Evolutionary conservation across 1,140 invertebrate genomes (phyloP).

Genomic region (Phymorhynchus buccinoides): DNA sequence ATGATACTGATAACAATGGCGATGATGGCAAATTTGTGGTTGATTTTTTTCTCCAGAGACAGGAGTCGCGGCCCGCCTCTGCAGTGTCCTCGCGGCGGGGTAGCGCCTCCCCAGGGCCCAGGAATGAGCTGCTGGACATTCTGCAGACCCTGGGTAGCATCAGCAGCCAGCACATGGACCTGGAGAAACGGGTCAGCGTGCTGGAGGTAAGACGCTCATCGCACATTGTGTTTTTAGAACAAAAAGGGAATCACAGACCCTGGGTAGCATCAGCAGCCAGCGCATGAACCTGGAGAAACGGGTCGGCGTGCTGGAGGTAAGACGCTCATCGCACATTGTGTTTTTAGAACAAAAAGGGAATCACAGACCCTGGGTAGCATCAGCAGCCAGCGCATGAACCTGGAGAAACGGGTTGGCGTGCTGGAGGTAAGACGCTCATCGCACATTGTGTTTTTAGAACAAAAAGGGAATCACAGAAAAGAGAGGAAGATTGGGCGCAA

Average conservation of each 20-base stretch:
- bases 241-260: slow-evolving; percentile 36
- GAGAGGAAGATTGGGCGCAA: too few species aligned
- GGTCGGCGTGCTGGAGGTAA: slow-evolving; percentile 59
- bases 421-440: slow-evolving; percentile 57
- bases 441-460: too few species aligned
- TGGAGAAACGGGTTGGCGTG: slow-evolving; percentile 57
- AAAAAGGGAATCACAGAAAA: slow-evolving; percentile 26
- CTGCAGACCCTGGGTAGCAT: slow-evolving; percentile 64
- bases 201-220: slow-evolving; percentile 57
- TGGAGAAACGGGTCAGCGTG: slow-evolving; percentile 57
- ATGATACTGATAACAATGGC: too few species aligned
- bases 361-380: slow-evolving; percentile 58
- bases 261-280: slow-evolving; percentile 56
- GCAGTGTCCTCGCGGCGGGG: slow-evolving; percentile 44
- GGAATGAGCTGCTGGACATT: slow-evolving; percentile 57
- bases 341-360: too few species aligned
- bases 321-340: too few species aligned
- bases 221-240: too few species aligned
- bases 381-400: slow-evolving; percentile 49
- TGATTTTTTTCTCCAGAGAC: neutral
- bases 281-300: slow-evolving; percentile 56
- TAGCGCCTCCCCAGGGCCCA: slow-evolving; percentile 55
- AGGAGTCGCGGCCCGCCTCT: slow-evolving; percentile 45
- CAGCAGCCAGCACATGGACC: slow-evolving; percentile 49
- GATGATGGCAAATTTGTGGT: too few species aligned